Percentiles rank a stretch among this genome's conserved stretches.
Evolutionary conservation across 2,113 vertebrate species (phyloP).

Genomic region (Pardalotus punctatus): DNA sequence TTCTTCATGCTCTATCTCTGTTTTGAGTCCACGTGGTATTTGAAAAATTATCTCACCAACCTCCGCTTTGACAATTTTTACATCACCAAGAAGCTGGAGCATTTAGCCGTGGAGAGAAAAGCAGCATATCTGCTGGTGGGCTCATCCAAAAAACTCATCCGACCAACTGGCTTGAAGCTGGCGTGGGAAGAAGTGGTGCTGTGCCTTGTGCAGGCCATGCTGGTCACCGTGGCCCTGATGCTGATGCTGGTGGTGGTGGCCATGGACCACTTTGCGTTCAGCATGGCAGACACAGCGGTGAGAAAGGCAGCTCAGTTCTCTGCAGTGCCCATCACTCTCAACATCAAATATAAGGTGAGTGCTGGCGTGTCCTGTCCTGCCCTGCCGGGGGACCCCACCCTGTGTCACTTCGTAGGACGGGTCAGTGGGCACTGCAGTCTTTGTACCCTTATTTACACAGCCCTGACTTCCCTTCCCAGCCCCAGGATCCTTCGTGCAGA

Average conservation of each 20-base stretch:
- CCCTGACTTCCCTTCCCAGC: not conserved
- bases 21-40: conserved; percentile 76
- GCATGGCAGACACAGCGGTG: conserved; percentile 65
- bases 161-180: conserved; percentile 64
- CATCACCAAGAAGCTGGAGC: conserved; percentile 68
- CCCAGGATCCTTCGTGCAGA: not conserved
- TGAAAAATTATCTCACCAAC: conserved; percentile 84
- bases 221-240: conserved; percentile 75
- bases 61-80: conserved; percentile 84
- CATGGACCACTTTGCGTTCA: conserved; percentile 79
- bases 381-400: fast-evolving
- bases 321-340: conserved; percentile 66
- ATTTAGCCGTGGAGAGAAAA: conserved; percentile 10
- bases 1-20: conserved; percentile 77
- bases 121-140: conserved; percentile 16
- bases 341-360: conserved; percentile 78
- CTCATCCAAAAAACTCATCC: conserved; percentile 59
- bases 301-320: conserved; percentile 80
- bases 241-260: conserved; percentile 69
- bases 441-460: not conserved
- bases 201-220: conserved; percentile 71
- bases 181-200: conserved; percentile 73
- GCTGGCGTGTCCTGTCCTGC: not conserved
- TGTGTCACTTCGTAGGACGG: not conserved
- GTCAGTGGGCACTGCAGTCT: not conserved